Evolutionary conservation across 2,888 invertebrate species (phyloP).

Genomic region (Synanthedon myopaeformis): DNA sequence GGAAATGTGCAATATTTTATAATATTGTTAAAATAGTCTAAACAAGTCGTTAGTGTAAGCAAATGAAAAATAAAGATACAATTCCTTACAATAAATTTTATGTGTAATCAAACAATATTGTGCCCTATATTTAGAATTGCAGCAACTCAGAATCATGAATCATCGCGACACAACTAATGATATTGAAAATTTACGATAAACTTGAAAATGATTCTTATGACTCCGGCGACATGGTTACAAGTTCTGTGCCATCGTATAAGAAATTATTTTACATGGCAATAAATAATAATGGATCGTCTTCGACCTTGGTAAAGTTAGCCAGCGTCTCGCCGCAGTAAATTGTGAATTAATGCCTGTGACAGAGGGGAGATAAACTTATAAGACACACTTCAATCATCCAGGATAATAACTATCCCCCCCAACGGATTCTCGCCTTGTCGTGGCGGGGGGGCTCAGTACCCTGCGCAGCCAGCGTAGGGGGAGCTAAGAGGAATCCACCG

Average conservation of each 20-base stretch:
- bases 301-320: conserved; percentile 65
- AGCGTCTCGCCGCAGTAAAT: conserved; percentile 34
- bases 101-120: neutral
- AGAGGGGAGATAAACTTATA: neutral
- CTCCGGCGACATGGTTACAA: conserved; percentile 22
- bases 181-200: conserved; percentile 21
- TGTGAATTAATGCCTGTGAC: conserved; percentile 14
- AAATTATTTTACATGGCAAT: conserved; percentile 53
- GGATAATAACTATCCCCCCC: too few species aligned
- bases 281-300: conserved; percentile 65
- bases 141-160: conserved; percentile 3
- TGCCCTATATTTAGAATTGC: conserved; percentile 3
- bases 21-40: too few species aligned
- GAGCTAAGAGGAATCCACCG: too few species aligned
- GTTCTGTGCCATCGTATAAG: conserved; percentile 11
- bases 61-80: neutral
- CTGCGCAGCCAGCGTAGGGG: too few species aligned
- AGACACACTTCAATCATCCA: neutral
- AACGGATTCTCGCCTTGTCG: too few species aligned
- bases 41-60: too few species aligned
- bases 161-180: conserved; percentile 19
- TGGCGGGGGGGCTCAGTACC: too few species aligned
- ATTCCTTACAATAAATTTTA: neutral
- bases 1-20: too few species aligned
- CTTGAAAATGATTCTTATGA: conserved; percentile 24